Conservation (phyloP, 2,113 vertebrate genomes). For the Gnathonemus longibarbis region DNA sequence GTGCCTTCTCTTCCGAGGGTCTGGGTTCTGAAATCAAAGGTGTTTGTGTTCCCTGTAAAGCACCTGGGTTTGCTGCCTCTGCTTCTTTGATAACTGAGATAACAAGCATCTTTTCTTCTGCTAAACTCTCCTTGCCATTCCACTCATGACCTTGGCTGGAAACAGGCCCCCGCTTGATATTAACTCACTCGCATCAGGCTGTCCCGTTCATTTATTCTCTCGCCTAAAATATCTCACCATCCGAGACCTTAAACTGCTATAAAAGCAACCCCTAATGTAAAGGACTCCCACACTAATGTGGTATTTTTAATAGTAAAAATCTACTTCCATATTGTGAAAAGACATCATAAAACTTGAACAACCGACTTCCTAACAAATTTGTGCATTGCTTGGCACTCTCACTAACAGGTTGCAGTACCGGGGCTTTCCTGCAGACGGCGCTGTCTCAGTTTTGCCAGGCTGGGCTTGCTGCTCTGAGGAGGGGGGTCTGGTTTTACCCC, state of each 20-base stretch:
- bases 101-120: not conserved
- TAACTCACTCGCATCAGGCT: not conserved
- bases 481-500: conserved; percentile 49
- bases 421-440: conserved; percentile 59
- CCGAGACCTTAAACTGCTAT: not conserved
- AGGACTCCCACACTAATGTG: not conserved
- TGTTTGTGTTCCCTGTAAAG: not conserved
- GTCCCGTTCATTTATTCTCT: not conserved
- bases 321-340: not conserved
- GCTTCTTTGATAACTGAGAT: not conserved
- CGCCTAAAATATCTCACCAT: not conserved
- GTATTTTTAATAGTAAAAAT: not conserved
- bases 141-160: not conserved
- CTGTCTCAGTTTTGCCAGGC: conserved; percentile 51
- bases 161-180: not conserved
- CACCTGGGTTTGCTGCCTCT: not conserved
- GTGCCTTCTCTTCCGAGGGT: not conserved
- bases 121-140: not conserved
- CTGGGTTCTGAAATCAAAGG: not conserved
- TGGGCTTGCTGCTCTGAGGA: conserved; percentile 58
- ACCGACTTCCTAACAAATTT: not conserved
- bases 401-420: conserved; percentile 47
- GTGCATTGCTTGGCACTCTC: not conserved
- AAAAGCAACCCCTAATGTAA: not conserved
- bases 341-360: not conserved